A percentile compares a stretch with the other conserved stretches of the same genome.
Evolutionary conservation across 2,113 vertebrate genomes (phyloP).

Genomic region (Chiloscyllium plagiosum): DNA sequence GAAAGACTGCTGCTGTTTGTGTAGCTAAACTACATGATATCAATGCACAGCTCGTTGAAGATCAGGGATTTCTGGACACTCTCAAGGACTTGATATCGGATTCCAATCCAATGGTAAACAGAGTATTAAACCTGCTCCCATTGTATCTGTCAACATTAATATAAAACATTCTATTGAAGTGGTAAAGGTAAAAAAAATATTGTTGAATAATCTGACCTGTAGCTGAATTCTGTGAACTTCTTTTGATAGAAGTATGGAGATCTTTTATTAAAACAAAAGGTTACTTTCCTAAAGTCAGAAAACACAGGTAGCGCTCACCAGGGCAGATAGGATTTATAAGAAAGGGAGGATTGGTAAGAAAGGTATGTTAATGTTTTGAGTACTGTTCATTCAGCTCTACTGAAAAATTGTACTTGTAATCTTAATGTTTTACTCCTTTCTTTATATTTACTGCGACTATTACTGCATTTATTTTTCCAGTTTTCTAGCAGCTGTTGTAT

Average conservation of each 20-base stretch:
- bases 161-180: not conserved
- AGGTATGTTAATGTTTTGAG: not conserved
- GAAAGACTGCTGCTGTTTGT: slow-evolving; percentile 90
- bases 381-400: not conserved
- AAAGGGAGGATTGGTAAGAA: not conserved
- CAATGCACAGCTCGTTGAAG: slow-evolving; percentile 92
- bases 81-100: slow-evolving; percentile 97
- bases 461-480: not conserved
- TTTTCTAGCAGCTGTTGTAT: not conserved
- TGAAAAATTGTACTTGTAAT: not conserved
- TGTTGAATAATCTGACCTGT: not conserved
- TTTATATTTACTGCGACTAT: not conserved
- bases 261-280: not conserved
- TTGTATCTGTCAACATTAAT: not conserved
- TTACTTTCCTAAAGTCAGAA: not conserved
- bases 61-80: slow-evolving; percentile 94
- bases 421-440: not conserved
- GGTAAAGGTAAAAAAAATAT: not conserved
- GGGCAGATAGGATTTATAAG: not conserved
- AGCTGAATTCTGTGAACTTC: not conserved
- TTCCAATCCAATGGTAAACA: slow-evolving; percentile 91
- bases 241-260: not conserved
- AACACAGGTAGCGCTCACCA: not conserved
- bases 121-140: not conserved
- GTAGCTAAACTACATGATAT: slow-evolving; percentile 97